These are phyloP conservation scores for Heliconius melpomene DNA, from an alignment of 1,140 invertebrate species.

Conservation along the genomic window DNA sequence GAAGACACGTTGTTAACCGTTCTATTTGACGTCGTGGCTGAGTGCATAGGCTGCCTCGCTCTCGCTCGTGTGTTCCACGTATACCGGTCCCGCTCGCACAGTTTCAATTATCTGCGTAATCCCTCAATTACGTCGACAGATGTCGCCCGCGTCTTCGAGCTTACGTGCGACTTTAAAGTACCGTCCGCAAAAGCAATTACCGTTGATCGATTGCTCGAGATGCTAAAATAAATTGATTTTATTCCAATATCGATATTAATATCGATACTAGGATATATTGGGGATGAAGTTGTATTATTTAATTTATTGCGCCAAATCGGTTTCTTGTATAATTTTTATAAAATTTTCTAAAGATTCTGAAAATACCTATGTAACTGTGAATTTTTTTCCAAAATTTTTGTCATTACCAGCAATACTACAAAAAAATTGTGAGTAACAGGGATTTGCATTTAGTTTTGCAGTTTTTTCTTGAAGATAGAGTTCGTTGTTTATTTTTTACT, in stretches of 20 bases:
- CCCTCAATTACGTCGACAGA: slow-evolving; percentile 80
- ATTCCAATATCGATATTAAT: slow-evolving; percentile 39
- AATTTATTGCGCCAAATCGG: not conserved
- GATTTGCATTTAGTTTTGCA: no score
- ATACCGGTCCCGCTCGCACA: slow-evolving; percentile 56
- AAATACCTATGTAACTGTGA: no score
- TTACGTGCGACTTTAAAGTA: slow-evolving; percentile 80
- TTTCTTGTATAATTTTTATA: not conserved
- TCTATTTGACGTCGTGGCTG: slow-evolving; percentile 59
- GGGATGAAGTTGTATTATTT: slow-evolving; percentile 16
- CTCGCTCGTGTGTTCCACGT: slow-evolving; percentile 38
- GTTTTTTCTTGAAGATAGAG: no score
- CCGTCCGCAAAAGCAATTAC: slow-evolving; percentile 75
- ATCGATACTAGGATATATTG: slow-evolving; percentile 23
- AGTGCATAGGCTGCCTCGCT: slow-evolving; percentile 49
- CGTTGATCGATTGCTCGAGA: slow-evolving; percentile 59
- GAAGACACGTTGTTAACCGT: slow-evolving; percentile 80
- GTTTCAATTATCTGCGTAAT: slow-evolving; percentile 81
- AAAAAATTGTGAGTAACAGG: no score
- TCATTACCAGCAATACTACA: no score
- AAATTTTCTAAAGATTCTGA: not conserved
- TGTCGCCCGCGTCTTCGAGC: slow-evolving; percentile 78
- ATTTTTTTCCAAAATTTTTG: no score
- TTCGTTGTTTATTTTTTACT: no score
- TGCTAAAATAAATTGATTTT: slow-evolving; percentile 45